Evolutionary conservation across 2,797 vertebrate genomes (phyloP).

Genomic region (Lindbergichthys nudifrons): DNA sequence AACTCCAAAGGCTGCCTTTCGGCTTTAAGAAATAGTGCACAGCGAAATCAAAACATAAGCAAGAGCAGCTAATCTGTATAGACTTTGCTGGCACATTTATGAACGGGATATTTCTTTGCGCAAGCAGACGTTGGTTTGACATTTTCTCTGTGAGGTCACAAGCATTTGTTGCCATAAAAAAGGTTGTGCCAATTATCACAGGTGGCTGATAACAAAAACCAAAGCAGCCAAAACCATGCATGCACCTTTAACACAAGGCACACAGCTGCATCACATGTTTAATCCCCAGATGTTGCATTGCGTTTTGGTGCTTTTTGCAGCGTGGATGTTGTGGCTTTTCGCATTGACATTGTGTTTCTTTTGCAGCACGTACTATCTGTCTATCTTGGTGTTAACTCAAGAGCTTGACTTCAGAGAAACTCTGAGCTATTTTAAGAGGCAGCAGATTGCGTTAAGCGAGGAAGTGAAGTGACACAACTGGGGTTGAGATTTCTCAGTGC

Average conservation of each 20-base stretch:
- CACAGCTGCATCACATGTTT: conserved; percentile 38
- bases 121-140: not conserved
- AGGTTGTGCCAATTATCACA: conserved; percentile 5
- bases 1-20: conserved; percentile 63
- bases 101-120: conserved; percentile 10
- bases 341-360: conserved; percentile 33
- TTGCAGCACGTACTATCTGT: conserved; percentile 42
- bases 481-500: conserved; percentile 65
- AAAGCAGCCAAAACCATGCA: not conserved
- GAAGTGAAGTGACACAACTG: conserved; percentile 73
- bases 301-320: conserved; percentile 34
- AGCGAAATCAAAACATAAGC: conserved; percentile 58
- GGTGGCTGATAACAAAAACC: conserved; percentile 26
- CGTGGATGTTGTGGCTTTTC: conserved; percentile 55
- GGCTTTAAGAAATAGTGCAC: conserved; percentile 58
- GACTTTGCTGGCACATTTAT: conserved; percentile 15
- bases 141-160: conserved; percentile 7
- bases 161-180: not conserved
- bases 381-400: conserved; percentile 67
- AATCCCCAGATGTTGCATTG: conserved; percentile 36
- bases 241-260: conserved; percentile 13
- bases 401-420: conserved; percentile 70
- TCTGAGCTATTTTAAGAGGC: conserved; percentile 78
- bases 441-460: conserved; percentile 68
- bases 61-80: conserved; percentile 33